These are phyloP conservation scores for Vireo griseus DNA, from an alignment of 2,797 vertebrate species.

Conservation along the genomic window DNA sequence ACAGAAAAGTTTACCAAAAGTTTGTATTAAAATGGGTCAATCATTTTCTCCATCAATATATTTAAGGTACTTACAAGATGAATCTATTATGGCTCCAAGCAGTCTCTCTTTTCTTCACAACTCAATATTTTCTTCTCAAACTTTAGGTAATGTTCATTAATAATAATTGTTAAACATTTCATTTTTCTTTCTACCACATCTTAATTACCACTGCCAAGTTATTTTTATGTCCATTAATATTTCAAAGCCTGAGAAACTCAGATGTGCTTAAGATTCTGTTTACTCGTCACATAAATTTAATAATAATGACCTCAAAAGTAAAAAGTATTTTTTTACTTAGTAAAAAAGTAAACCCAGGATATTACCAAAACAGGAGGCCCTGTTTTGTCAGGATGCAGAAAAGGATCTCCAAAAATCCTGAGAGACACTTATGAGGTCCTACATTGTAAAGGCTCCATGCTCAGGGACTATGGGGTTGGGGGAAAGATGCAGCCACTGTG, in stretches of 20 bases:
- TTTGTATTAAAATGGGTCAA: background rate
- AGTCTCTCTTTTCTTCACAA: background rate
- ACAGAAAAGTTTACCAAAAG: background rate
- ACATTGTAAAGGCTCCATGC: background rate
- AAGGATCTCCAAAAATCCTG: background rate
- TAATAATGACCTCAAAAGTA: background rate
- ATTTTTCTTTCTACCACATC: background rate
- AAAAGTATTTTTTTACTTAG: too few relatives aligned
- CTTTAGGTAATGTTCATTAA: background rate
- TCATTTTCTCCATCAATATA: background rate
- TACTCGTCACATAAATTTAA: background rate
- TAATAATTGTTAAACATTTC: background rate
- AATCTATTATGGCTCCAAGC: background rate
- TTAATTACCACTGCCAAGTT: background rate
- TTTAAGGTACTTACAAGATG: background rate
- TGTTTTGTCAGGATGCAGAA: background rate
- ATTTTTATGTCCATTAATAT: background rate
- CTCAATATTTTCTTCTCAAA: background rate
- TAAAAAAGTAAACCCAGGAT: too few relatives aligned
- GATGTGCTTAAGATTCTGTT: background rate
- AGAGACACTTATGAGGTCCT: background rate
- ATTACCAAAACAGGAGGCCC: background rate
- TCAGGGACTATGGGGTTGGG: fast-evolving
- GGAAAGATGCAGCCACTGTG: background rate
- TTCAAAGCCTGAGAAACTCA: background rate